Conservation (phyloP, 2,888 invertebrate genomes). For the Marasmarcha lunaedactyla region DNA sequence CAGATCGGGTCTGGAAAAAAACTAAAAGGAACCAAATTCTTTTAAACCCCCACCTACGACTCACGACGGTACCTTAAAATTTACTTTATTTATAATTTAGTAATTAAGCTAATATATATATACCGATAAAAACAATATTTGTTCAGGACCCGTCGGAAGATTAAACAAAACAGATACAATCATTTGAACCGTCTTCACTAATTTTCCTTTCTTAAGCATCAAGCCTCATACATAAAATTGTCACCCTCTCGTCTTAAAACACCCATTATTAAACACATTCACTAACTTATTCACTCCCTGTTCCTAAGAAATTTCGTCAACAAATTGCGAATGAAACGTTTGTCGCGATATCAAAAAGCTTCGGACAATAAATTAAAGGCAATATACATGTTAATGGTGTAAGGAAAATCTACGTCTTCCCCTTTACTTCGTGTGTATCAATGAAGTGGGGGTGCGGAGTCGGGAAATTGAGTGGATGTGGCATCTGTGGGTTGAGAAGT, state of each 20-base stretch:
- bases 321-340: constrained; percentile 41
- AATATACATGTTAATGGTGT: constrained; percentile 61
- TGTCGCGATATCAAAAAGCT: constrained; percentile 40
- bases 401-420: constrained; percentile 53
- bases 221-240: constrained; percentile 8
- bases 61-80: too few species aligned
- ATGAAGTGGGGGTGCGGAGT: neutral
- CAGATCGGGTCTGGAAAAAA: too few species aligned
- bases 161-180: too few species aligned
- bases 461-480: neutral
- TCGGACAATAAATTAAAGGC: constrained; percentile 48
- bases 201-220: too few species aligned
- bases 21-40: too few species aligned
- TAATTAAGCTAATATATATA: too few species aligned
- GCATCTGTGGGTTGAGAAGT: neutral
- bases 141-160: too few species aligned
- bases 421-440: constrained; percentile 30
- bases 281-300: constrained; percentile 7
- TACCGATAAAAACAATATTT: too few species aligned
- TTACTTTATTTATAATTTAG: too few species aligned
- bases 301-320: constrained; percentile 20
- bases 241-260: constrained; percentile 16
- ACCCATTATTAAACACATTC: constrained; percentile 14
- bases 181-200: too few species aligned
- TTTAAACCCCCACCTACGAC: too few species aligned